A percentile compares a stretch with the other conserved stretches of the same genome.
phyloP scores from a whole-genome alignment of 2,797 vertebrate species.

The Ispidina picta region DNA sequence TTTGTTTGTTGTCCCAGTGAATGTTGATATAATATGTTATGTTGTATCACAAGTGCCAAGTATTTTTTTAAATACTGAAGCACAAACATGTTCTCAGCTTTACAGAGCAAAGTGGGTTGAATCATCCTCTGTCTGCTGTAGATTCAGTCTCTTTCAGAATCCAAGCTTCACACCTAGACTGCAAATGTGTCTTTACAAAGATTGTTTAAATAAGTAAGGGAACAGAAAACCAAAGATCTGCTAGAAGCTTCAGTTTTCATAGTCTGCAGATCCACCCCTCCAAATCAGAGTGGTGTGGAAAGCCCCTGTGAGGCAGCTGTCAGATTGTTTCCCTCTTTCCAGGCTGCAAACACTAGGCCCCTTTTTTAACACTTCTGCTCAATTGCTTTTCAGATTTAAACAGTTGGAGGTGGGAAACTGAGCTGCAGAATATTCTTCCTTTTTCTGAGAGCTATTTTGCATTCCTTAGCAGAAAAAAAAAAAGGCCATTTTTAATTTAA shows the following conservation, averaged over 20 bases:
- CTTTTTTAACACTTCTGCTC: not conserved
- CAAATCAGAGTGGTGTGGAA: not conserved
- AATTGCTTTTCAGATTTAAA: conserved; percentile 25
- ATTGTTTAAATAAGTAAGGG: not conserved
- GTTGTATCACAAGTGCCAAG: not conserved
- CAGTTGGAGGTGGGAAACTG: not conserved
- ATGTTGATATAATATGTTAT: not conserved
- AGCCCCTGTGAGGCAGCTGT: not conserved
- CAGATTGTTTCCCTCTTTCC: not conserved
- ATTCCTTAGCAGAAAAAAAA: conserved; percentile 14
- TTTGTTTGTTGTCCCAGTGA: not conserved
- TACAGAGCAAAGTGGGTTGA: not conserved
- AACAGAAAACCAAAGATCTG: not conserved
- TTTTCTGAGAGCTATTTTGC: conserved; percentile 9
- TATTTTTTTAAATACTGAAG: not conserved
- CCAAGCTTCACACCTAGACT: not conserved
- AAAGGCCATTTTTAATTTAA: not conserved
- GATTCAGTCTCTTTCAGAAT: not conserved
- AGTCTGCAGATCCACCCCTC: not conserved
- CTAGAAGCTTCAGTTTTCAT: not conserved
- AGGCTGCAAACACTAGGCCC: not conserved
- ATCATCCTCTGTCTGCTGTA: not conserved
- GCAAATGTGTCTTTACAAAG: not conserved
- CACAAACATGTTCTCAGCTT: conserved; percentile 1
- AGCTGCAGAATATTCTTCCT: not conserved